These are phyloP conservation scores for Brienomyrus brachyistius DNA, from an alignment of 2,113 vertebrate genomes.

Conservation along the genomic window DNA sequence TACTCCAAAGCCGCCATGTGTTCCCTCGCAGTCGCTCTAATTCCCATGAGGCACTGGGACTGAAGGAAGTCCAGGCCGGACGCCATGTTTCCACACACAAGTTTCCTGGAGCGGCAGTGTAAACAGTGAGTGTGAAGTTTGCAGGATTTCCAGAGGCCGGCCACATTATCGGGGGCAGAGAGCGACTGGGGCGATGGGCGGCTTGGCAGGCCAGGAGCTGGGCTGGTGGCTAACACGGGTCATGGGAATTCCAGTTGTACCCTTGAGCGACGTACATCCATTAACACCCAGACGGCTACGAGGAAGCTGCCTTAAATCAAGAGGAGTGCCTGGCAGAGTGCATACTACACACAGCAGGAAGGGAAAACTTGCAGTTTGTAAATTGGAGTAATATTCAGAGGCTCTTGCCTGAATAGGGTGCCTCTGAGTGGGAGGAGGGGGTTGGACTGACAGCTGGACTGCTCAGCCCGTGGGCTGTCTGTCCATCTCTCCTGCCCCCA, in stretches of 20 bases:
- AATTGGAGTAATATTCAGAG: background rate
- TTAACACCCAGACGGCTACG: background rate
- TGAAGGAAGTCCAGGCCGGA: background rate
- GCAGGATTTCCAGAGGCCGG: background rate
- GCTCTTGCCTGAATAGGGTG: background rate
- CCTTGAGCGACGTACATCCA: background rate
- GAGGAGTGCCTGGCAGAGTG: background rate
- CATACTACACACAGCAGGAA: background rate
- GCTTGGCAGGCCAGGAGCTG: background rate
- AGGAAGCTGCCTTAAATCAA: background rate
- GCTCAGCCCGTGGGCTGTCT: background rate
- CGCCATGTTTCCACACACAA: background rate
- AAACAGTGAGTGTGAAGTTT: background rate
- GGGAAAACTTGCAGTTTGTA: background rate
- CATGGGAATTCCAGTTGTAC: background rate
- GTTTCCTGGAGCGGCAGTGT: background rate
- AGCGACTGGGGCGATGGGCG: background rate
- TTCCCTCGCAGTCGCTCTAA: background rate
- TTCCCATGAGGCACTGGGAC: slow-evolving; percentile 7
- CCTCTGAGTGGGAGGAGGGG: background rate
- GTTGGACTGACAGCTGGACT: background rate
- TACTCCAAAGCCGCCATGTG: background rate
- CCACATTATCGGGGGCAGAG: background rate
- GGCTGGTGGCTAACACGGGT: background rate
- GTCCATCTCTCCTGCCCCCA: background rate